Conservation (phyloP, 1,140 invertebrate species). For the Ectropis grisescens region DNA sequence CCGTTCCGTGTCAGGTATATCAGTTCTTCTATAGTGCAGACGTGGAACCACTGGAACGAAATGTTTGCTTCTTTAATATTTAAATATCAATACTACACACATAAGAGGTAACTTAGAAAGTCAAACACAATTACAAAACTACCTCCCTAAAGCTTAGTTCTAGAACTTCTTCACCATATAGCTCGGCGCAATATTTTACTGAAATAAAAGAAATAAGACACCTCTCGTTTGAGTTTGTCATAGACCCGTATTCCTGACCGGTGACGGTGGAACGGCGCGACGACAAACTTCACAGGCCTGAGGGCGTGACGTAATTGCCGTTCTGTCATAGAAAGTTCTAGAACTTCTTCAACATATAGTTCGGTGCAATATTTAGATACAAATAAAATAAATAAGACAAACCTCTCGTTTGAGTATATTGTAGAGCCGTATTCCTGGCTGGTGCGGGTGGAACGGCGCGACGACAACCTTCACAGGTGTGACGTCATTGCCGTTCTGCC, state of each 20-base stretch:
- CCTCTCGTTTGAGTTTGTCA: constrained; percentile 73
- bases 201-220: too few relatives aligned
- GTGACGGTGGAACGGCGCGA: constrained; percentile 79
- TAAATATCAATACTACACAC: background rate
- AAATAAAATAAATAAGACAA: constrained; percentile 9
- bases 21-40: constrained; percentile 87
- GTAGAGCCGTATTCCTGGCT: constrained; percentile 76
- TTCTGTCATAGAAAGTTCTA: constrained; percentile 73
- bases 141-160: too few relatives aligned
- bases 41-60: constrained; percentile 76
- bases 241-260: constrained; percentile 76
- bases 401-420: constrained; percentile 74
- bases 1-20: constrained; percentile 81
- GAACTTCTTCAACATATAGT: constrained; percentile 86
- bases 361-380: too few relatives aligned
- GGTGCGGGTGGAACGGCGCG: constrained; percentile 77
- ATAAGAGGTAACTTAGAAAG: too few relatives aligned
- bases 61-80: background rate
- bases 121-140: too few relatives aligned
- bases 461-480: constrained; percentile 75
- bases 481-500: constrained; percentile 73
- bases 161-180: too few relatives aligned
- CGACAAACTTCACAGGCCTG: constrained; percentile 73
- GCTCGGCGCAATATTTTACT: too few relatives aligned
- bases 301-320: constrained; percentile 71